A percentile compares a stretch with the other conserved stretches of the same genome.
Evolutionary conservation across 30 jellyfish, hydroid and myxozoan genomes (phyloP).

Genomic region (Aurelia aurita): DNA sequence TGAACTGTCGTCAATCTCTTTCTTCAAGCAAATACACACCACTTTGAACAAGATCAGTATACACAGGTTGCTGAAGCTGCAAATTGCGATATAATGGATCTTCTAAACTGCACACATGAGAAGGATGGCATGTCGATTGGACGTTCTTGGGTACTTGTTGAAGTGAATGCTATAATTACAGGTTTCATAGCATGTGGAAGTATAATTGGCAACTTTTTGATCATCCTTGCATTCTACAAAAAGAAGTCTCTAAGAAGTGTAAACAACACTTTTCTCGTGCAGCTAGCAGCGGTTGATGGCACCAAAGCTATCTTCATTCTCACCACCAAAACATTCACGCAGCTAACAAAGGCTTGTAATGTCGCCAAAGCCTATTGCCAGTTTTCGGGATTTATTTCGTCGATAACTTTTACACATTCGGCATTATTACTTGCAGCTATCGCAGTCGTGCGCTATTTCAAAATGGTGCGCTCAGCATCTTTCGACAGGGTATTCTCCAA

Average conservation of each 20-base stretch:
- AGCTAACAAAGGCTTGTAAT: not conserved
- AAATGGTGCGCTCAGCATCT: slow-evolving; percentile 49
- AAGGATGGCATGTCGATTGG: no score
- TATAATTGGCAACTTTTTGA: slow-evolving; percentile 15
- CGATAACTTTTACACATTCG: slow-evolving; percentile 56
- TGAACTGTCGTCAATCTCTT: no score
- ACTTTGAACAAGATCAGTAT: no score
- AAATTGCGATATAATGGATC: no score
- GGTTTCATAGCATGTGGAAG: slow-evolving; percentile 30
- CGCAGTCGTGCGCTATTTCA: slow-evolving; percentile 72
- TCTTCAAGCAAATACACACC: no score
- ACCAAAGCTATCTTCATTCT: slow-evolving; percentile 35
- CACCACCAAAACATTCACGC: slow-evolving; percentile 34
- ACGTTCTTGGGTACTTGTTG: not conserved
- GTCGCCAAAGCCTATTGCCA: slow-evolving; percentile 37
- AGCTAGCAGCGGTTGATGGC: slow-evolving; percentile 49
- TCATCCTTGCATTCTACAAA: slow-evolving; percentile 23
- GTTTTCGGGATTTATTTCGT: slow-evolving; percentile 69
- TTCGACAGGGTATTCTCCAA: slow-evolving; percentile 19
- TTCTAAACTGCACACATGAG: slow-evolving; percentile 2
- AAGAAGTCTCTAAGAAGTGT: slow-evolving; percentile 37
- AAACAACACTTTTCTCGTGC: slow-evolving; percentile 37
- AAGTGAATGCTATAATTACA: slow-evolving; percentile 3
- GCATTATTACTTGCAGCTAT: slow-evolving; percentile 77
- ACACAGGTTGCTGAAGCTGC: no score